Base-by-base conservation (phyloP, 2,888 invertebrate genomes). In the Tipula lateralis region DNA sequence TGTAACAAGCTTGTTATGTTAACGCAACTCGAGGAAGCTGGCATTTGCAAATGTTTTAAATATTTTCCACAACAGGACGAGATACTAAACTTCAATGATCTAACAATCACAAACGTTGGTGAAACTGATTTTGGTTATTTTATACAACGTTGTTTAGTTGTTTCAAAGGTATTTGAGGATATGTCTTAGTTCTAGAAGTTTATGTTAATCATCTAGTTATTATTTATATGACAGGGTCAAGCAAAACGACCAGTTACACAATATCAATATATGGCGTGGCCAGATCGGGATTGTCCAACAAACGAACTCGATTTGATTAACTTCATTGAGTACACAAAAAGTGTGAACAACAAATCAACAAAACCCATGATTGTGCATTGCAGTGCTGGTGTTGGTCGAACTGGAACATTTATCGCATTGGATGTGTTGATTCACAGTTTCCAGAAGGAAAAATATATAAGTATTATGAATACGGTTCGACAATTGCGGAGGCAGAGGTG, bases 321-420 rank as follows among this genome's bases (percentile, higher is more conserved):
- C 85, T 94, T 95, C 87, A 92, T 93, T 83, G 92, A 93, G 86
- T 90, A 92, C 0, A 90, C 87, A 88, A 87, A 87, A 2, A 16
- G n/a, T 29, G 7, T 66, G 7, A 30, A 82, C 0, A 13, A 30
- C 1, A 82, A 30, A 32, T 92, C 92, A 44, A 91, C 92, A 85
- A 91, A 91, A n/a, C 91, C 93, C 29, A 92, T 93, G 84, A 90
- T 94, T 12, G 92, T 84, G 36, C 86, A 83, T 87, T 89, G 88
- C 88, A 94, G 95, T 87, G 95, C 95, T 87, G 95, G 95, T 29
- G 94, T 95, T 83, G 95, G 95, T 6, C 91, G 95, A 85, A 95
- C 95, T 12, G 95, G 95, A 1, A 95, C 95, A 0, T 92, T 94
- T 86, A 94, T 95, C 86, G 93, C 93, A 0, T 91, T 95, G 84